A percentile compares a stretch with the other conserved stretches of the same genome.
phyloP scores from a whole-genome alignment of 2,797 vertebrate species.

The Diplodus puntazzo region DNA sequence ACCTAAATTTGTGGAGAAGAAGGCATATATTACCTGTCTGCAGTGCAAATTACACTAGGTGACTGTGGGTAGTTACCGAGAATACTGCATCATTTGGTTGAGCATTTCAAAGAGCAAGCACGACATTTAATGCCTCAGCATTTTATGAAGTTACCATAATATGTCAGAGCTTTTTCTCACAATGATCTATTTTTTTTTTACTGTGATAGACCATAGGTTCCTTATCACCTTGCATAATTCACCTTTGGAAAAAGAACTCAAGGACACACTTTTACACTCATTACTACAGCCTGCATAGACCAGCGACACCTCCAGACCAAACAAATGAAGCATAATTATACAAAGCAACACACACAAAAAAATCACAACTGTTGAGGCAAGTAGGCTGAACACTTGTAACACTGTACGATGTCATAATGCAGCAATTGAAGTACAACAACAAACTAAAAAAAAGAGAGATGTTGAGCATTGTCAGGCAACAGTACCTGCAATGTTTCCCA shows the following conservation, averaged over 20 bases:
- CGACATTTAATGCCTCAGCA: background rate
- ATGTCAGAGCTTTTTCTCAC: background rate
- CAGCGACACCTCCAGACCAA: background rate
- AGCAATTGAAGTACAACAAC: background rate
- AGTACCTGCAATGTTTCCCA: conserved; percentile 96
- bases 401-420: background rate
- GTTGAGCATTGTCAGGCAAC: background rate
- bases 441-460: background rate
- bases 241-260: background rate
- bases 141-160: background rate
- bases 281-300: background rate
- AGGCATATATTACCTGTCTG: background rate
- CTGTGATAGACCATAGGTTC: background rate
- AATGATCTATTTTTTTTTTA: background rate
- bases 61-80: background rate
- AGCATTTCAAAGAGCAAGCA: background rate
- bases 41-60: background rate
- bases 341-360: background rate
- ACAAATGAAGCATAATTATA: background rate
- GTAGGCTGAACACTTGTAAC: background rate
- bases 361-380: background rate
- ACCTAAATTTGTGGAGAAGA: conserved; percentile 79
- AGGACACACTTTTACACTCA: background rate
- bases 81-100: background rate
- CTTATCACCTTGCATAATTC: background rate